These are phyloP conservation scores for Chlorops oryzae DNA, from an alignment of 1,140 invertebrate species.

Conservation along the genomic window DNA sequence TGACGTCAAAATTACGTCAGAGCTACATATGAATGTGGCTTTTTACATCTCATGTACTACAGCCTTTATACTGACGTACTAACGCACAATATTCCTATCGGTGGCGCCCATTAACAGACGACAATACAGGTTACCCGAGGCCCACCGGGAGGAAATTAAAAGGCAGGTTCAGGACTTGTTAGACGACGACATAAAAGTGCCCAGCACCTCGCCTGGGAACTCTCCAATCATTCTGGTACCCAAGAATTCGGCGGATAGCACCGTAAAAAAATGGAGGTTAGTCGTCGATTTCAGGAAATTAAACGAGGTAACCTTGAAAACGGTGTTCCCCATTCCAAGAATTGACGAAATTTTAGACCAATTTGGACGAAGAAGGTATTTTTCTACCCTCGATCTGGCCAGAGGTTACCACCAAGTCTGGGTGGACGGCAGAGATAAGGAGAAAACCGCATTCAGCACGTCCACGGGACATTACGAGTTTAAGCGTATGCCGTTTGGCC, in stretches of 20 bases:
- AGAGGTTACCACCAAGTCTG: slow-evolving; percentile 52
- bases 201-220: slow-evolving; percentile 8
- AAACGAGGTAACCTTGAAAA: slow-evolving; percentile 36
- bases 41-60: no score
- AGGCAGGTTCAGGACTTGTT: slow-evolving; percentile 16
- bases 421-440: slow-evolving; percentile 34
- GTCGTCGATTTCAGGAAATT: slow-evolving; percentile 41
- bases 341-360: slow-evolving; percentile 51
- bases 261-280: slow-evolving; percentile 35
- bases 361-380: slow-evolving; percentile 46
- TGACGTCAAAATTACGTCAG: no score
- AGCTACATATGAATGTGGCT: no score
- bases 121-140: slow-evolving; percentile 12
- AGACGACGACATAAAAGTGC: slow-evolving; percentile 9
- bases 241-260: slow-evolving; percentile 20
- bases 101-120: no score
- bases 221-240: slow-evolving; percentile 19
- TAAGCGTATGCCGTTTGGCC: slow-evolving; percentile 46
- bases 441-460: slow-evolving; percentile 51
- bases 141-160: slow-evolving; percentile 10
- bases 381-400: slow-evolving; percentile 48
- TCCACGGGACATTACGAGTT: slow-evolving; percentile 44
- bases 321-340: slow-evolving; percentile 50
- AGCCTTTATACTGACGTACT: no score
- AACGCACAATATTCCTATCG: no score